phyloP scores from a whole-genome alignment of 2,888 invertebrate species.

The Acanthosepion lycidas region DNA sequence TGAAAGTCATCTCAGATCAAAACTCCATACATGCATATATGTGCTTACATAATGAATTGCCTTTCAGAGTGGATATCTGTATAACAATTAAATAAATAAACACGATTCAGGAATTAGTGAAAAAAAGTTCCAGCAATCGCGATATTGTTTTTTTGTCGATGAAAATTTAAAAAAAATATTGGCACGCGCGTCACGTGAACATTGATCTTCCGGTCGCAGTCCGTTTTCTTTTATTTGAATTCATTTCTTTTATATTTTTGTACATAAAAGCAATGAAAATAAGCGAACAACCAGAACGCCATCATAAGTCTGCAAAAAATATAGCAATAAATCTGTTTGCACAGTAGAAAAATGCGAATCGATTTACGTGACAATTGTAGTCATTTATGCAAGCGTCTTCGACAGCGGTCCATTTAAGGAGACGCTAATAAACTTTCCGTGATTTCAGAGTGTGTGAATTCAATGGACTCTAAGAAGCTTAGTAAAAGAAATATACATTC shows the following conservation, averaged over 20 bases:
- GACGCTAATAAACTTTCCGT: neutral
- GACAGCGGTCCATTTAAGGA: neutral
- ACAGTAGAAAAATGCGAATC: neutral
- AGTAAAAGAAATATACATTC: neutral
- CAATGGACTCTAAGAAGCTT: neutral
- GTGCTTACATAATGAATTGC: neutral
- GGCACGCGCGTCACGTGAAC: neutral
- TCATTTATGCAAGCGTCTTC: neutral
- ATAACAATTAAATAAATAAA: neutral
- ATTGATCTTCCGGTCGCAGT: neutral
- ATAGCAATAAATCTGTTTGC: neutral
- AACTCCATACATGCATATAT: neutral
- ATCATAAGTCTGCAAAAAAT: neutral
- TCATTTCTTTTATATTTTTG: neutral
- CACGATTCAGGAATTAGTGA: neutral
- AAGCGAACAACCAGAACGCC: neutral
- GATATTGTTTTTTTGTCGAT: neutral
- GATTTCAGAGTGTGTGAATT: neutral
- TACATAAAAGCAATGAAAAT: neutral
- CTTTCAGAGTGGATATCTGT: neutral
- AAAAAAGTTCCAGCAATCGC: neutral
- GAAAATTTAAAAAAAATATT: neutral
- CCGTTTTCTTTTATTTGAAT: neutral
- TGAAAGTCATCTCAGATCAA: neutral
- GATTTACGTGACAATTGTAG: neutral